Evolutionary conservation across 2,113 vertebrate genomes (phyloP), one percentile per base, ranked within the genome.

Genomic region (Perca flavescens): DNA sequence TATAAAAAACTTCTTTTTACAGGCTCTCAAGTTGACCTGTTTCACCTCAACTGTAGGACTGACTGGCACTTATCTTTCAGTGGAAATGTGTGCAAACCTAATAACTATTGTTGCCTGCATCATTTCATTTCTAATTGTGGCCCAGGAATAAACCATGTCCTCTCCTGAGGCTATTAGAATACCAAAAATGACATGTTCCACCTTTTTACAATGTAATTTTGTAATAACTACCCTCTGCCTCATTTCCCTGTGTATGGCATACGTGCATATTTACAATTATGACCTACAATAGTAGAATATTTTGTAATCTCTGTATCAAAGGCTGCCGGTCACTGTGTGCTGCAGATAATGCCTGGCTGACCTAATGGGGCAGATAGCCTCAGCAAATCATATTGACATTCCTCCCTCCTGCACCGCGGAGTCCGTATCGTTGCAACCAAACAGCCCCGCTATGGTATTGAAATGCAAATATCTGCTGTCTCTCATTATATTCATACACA

Each of bases 391-490:
- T n/a, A 49, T 50, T 66, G 78, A 70, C 73, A 34, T 70, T 65
- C 63, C 61, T 40, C 61, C 75, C 63, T 63, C 58, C 46, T 75
- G 75, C 82, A 54, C 54, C 43, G 21, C 53, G 34, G 58, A 61
- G 16, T 22, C 52, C 1, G 47, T 25, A 34, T 60, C 74, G 65
- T 82, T 36, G 69, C 52, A 56, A 67, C 19, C 56, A 72, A 77
- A 46, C 25, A 53, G 47, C 25, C 25, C 21, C 0, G 56, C 63
- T 36, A 15, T 67, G 28, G 61, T 25, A 76, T 74, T 67, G 53
- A 88, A 81, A 92, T 90, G 83, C 83, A 89, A 80, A 92, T 88
- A 21, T 53, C 2, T 43, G 16, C 82, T 0, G n/a, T 28, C n/a
- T n/a, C 11, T 4, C 22, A 36, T 21, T 56, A 62, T 75, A 82